Percentiles rank a stretch among this genome's conserved stretches.
These are phyloP conservation scores for Poecile atricapillus DNA, from an alignment of 2,113 vertebrate species.

Conservation along the genomic window DNA sequence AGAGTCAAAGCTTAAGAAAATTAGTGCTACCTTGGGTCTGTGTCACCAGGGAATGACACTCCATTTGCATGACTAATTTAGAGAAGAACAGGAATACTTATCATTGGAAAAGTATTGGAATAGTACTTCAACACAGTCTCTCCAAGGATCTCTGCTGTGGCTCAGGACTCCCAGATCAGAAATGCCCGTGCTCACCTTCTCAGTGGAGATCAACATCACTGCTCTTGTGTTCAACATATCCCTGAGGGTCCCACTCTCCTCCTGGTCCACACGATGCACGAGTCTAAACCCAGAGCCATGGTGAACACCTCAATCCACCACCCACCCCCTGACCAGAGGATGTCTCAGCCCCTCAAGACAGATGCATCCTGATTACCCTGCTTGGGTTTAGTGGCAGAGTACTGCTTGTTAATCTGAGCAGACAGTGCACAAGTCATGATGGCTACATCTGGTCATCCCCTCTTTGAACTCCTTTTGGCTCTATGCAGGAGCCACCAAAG, in stretches of 20 bases:
- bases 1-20: neutral
- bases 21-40: neutral
- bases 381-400: neutral
- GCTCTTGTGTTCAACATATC: accelerated
- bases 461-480: neutral
- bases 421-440: neutral
- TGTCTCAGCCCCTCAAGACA: neutral
- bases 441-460: neutral
- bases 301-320: neutral
- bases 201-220: accelerated
- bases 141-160: neutral
- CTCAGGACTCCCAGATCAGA: neutral
- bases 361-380: neutral
- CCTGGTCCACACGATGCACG: neutral
- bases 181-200: neutral
- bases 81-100: neutral
- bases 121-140: neutral
- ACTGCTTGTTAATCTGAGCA: neutral
- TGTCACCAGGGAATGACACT: neutral
- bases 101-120: neutral
- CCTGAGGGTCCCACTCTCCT: neutral
- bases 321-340: accelerated
- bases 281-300: neutral
- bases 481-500: neutral
- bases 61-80: neutral